phyloP scores from a whole-genome alignment of 1,140 invertebrate species.

The Diorhabda carinulata region DNA sequence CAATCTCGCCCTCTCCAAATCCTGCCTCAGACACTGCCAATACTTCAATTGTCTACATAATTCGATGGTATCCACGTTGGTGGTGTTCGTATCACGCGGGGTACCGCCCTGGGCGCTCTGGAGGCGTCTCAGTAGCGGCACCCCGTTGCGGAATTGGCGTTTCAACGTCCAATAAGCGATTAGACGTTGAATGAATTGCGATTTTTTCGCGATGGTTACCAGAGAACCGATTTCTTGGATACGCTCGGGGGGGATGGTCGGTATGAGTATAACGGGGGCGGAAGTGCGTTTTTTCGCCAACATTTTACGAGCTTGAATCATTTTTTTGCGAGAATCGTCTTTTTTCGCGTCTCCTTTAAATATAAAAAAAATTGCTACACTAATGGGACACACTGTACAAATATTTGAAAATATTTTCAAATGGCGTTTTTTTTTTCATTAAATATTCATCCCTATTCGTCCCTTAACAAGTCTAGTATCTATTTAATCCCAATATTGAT shows the following conservation, averaged over 20 bases:
- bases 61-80: slow-evolving; percentile 61
- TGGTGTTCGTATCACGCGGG: slow-evolving; percentile 38
- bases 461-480: no score
- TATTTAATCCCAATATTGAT: no score
- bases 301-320: slow-evolving; percentile 71
- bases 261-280: slow-evolving; percentile 87
- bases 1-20: slow-evolving; percentile 87
- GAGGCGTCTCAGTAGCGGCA: slow-evolving; percentile 83
- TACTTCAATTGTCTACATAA: slow-evolving; percentile 87
- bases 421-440: no score
- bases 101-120: slow-evolving; percentile 60
- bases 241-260: slow-evolving; percentile 86
- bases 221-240: slow-evolving; percentile 78
- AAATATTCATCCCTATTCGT: no score
- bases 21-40: slow-evolving; percentile 91
- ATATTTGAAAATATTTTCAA: no score
- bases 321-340: slow-evolving; percentile 60
- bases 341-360: slow-evolving; percentile 37
- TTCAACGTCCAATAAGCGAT: slow-evolving; percentile 95
- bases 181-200: slow-evolving; percentile 82
- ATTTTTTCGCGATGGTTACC: slow-evolving; percentile 69
- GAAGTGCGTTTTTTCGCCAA: slow-evolving; percentile 80
- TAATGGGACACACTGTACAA: no score
- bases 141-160: slow-evolving; percentile 91
- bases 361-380: background rate